Evolutionary conservation across 2,888 invertebrate genomes (phyloP), one percentile per base, ranked within the genome.

Genomic region (Eurytoma californica): DNA sequence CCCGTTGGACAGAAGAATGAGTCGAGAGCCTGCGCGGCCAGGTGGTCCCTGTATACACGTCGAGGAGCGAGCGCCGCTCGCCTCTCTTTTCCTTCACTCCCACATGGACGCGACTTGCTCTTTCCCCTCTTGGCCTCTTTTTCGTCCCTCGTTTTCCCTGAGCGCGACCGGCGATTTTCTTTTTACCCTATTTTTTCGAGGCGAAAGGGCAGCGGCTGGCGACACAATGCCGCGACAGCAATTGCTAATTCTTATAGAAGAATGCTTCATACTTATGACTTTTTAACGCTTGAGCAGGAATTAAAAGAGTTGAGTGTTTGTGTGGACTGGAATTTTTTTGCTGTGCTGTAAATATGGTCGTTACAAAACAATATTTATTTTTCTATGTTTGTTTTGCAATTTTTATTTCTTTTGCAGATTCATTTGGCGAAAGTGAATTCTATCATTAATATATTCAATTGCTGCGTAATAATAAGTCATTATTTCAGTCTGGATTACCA

Each of bases 1-100:
- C 66, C 72, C 47, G 57, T 57, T 61, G 77, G 85, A 85, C 87
- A 85, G 86, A 84, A 87, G 86, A 87, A 86, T 86, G 86, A 87
- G 83, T 78, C 76, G 82, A 84, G 85, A 84, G 82, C 82, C 80
- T 80, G 82, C 77, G 83, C 82, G 82, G 82, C 86, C 87, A 87
- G 87, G 87, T 87, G 87, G 87, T 87, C 86, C 82, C 63, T 51
- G 58, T 63, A 60, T 55, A 18, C 55, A 49, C 53, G 53, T 63
- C 82, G 49, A 18, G 47, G 58, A 39, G 51, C 16, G 55, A 49
- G 60, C 55, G 58, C 60, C 67, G 30, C 30, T 30, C 20, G 51
- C 20, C 24, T 24, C 24, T 24, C 53, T 30, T 78, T 80, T 82
- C 82, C 77, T 81, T 67, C 61, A 67, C 75, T 75, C 53, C 74